Conservation (phyloP, 2,797 vertebrate species). For the Arctocebus calabarensis region DNA sequence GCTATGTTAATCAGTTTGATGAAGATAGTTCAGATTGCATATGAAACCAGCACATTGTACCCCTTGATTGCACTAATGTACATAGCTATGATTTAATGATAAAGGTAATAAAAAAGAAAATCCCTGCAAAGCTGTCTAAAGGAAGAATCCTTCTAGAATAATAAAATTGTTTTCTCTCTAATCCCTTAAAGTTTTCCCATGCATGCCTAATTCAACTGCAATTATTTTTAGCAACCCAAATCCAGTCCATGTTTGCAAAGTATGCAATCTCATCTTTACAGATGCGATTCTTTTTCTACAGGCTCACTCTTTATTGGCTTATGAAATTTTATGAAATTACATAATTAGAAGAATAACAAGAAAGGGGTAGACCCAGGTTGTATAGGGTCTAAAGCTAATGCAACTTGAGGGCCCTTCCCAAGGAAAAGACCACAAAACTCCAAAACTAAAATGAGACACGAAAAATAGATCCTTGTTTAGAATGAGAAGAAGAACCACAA, state of each 20-base stretch:
- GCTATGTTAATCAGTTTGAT: too few species aligned
- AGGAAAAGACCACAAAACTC: neutral
- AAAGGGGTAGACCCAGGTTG: neutral
- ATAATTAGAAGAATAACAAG: neutral
- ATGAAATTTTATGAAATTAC: neutral
- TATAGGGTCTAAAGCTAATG: neutral
- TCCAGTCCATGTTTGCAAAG: neutral
- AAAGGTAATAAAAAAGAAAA: too few species aligned
- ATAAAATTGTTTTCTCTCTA: neutral
- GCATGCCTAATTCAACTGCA: neutral
- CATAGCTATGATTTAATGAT: too few species aligned
- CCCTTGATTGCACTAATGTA: too few species aligned
- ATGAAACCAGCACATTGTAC: too few species aligned
- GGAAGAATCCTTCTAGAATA: neutral
- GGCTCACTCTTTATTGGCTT: neutral
- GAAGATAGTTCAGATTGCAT: too few species aligned
- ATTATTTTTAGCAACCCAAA: neutral
- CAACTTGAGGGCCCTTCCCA: neutral
- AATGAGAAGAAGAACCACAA: neutral
- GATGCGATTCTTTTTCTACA: neutral
- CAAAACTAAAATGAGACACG: neutral
- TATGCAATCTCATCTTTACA: neutral
- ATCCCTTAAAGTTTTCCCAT: too few species aligned
- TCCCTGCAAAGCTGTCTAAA: neutral
- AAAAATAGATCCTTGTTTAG: neutral